Evolutionary conservation across 2,113 vertebrate genomes (phyloP), one percentile per base, ranked within the genome.

Genomic region (Hiodon alosoides): DNA sequence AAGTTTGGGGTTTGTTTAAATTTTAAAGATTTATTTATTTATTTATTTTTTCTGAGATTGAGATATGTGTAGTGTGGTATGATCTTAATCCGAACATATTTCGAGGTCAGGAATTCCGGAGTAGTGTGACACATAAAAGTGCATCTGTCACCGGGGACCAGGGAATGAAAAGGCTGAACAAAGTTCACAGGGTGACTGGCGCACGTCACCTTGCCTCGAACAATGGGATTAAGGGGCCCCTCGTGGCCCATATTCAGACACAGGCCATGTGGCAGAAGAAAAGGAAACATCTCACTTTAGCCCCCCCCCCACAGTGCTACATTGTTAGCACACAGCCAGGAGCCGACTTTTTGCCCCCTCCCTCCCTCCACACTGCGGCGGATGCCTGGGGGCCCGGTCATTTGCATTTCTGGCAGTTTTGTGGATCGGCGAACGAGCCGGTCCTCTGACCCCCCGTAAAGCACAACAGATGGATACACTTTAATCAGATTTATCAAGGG

Each of bases 241-340:
- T 90, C 83, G 87, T 91, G 92, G 90, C 94, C 92, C 85, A 87
- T 86, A 84, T 89, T 88, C 91, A 94, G 79, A 80, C 83, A 83
- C 78, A 71, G 89, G 90, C 90, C 94, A 94, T 95, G 93, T 95
- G 92, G 91, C 87, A 85, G 87, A 87, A 92, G 88, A 94, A 91
- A 94, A 91, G 87, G 87, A 86, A 90, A 85, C 84, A 85, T 83
- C 81, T 83, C 84, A 86, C 66, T 2, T 16, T 6, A 7, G 57
- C 79, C 78, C 74, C 76, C 84, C 88, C 87, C 90, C 86, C 89
- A 85, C 90, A 89, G 85, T 80, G 78, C 84, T 83, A 80, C 87
- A 92, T 96, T 95, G 93, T 94, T 91, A 85, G 79, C 85, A 89
- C 93, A 85, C 93, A 94, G 93, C 89, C 88, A 90, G 93, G 80